Conservation (phyloP, 2,797 vertebrate genomes). For the Orestias chungarensis region DNA sequence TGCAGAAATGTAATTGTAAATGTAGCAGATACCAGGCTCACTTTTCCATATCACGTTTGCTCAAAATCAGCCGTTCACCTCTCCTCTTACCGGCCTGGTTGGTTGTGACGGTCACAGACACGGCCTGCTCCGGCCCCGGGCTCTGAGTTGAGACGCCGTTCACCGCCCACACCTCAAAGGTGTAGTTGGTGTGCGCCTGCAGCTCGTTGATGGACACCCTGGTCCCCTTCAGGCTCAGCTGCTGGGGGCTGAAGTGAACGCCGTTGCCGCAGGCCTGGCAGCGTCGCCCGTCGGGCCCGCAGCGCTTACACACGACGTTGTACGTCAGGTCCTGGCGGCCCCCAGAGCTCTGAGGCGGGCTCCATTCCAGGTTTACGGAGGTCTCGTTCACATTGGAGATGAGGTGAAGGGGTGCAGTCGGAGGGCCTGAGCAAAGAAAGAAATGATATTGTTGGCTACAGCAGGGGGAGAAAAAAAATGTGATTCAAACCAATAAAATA, state of each 20-base stretch:
- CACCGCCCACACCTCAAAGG: slow-evolving; percentile 95
- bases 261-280: slow-evolving; percentile 91
- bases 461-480: background rate
- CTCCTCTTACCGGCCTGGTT: slow-evolving; percentile 92
- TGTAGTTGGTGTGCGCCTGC: slow-evolving; percentile 97
- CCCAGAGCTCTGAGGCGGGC: slow-evolving; percentile 86
- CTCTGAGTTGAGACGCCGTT: slow-evolving; percentile 95
- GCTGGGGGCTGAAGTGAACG: slow-evolving; percentile 93
- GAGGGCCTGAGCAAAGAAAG: slow-evolving; percentile 81
- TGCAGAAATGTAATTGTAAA: no score
- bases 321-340: slow-evolving; percentile 94
- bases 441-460: slow-evolving; percentile 60
- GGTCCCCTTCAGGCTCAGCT: slow-evolving; percentile 87
- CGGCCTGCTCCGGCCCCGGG: slow-evolving; percentile 90
- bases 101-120: slow-evolving; percentile 94
- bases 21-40: slow-evolving; percentile 14
- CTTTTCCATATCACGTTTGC: background rate
- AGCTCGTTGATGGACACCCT: slow-evolving; percentile 95
- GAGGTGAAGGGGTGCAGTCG: slow-evolving; percentile 90
- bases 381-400: slow-evolving; percentile 99
- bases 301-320: slow-evolving; percentile 93
- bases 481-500: background rate
- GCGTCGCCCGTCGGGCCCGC: slow-evolving; percentile 83
- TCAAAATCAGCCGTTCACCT: background rate
- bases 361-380: slow-evolving; percentile 97